phyloP scores from a whole-genome alignment of 2,797 vertebrate species.

The Champsocephalus gunnari region DNA sequence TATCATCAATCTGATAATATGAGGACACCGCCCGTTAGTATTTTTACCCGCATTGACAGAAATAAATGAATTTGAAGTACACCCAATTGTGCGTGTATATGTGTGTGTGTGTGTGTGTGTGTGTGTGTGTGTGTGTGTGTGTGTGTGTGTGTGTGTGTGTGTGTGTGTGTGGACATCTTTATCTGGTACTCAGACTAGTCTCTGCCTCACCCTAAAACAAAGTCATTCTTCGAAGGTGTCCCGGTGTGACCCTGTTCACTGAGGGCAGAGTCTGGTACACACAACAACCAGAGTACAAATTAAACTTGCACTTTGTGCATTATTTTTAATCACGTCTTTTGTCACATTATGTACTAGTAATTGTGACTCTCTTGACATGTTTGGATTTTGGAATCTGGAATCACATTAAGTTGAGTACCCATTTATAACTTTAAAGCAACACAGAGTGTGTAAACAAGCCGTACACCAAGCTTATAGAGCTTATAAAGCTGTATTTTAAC shows the following conservation, averaged over 20 bases:
- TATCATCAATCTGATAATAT: conserved; percentile 34
- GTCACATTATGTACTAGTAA: background rate
- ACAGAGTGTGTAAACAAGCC: background rate
- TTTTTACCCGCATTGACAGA: conserved; percentile 56
- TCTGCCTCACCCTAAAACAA: conserved; percentile 58
- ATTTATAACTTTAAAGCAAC: background rate
- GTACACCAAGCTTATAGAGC: background rate
- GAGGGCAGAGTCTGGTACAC: background rate
- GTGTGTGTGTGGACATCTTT: conserved; percentile 25
- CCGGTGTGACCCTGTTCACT: conserved; percentile 38
- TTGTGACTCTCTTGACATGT: background rate
- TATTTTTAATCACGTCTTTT: background rate
- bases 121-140: too few species aligned
- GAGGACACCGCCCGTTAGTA: conserved; percentile 39
- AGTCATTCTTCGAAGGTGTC: conserved; percentile 43
- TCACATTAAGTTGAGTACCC: background rate
- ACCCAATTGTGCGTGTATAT: conserved; percentile 10
- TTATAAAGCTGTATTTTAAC: background rate
- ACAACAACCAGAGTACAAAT: background rate
- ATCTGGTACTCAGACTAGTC: conserved; percentile 42
- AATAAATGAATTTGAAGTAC: conserved; percentile 48
- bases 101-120: background rate
- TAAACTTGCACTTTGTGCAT: background rate
- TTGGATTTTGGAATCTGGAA: background rate
- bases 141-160: too few species aligned